Percentiles rank a stretch among this genome's conserved stretches.
phyloP scores from a whole-genome alignment of 2,113 vertebrate species.

The Peromyscus maniculatus region DNA sequence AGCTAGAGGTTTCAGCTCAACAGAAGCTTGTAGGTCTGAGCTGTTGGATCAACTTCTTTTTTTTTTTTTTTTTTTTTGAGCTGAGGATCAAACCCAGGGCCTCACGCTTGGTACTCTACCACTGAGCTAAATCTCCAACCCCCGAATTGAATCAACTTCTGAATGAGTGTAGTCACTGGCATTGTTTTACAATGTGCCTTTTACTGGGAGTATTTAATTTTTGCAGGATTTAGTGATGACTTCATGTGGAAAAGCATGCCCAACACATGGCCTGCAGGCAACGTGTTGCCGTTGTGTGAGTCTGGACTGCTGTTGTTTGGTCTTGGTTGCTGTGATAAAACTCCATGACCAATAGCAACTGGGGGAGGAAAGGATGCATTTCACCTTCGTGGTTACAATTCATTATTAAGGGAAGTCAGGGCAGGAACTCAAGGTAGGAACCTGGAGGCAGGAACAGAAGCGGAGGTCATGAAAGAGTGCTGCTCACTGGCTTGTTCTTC shows the following conservation, averaged over 20 bases:
- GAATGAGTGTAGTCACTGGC: too few relatives aligned
- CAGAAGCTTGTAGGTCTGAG: background rate
- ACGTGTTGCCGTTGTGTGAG: too few relatives aligned
- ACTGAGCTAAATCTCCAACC: too few relatives aligned
- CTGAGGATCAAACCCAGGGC: too few relatives aligned
- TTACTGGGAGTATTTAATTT: background rate
- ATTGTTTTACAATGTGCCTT: background rate
- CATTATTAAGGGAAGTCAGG: background rate
- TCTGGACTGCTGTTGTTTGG: background rate
- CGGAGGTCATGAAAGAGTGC: background rate
- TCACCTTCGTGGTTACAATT: background rate
- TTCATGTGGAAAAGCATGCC: background rate
- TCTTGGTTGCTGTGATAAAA: background rate
- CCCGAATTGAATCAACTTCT: background rate
- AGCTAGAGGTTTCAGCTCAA: too few relatives aligned
- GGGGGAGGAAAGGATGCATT: background rate
- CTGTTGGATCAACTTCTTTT: background rate
- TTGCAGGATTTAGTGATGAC: background rate
- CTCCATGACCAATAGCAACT: background rate
- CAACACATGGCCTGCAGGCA: background rate
- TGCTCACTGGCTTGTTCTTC: background rate
- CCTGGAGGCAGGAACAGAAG: background rate
- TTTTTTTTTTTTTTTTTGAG: too few relatives aligned
- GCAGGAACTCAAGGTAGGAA: background rate
- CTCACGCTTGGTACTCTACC: too few relatives aligned